Percentiles rank a stretch among this genome's conserved stretches.
phyloP scores from a whole-genome alignment of 2,888 invertebrate genomes.

The Tipula helvola region DNA sequence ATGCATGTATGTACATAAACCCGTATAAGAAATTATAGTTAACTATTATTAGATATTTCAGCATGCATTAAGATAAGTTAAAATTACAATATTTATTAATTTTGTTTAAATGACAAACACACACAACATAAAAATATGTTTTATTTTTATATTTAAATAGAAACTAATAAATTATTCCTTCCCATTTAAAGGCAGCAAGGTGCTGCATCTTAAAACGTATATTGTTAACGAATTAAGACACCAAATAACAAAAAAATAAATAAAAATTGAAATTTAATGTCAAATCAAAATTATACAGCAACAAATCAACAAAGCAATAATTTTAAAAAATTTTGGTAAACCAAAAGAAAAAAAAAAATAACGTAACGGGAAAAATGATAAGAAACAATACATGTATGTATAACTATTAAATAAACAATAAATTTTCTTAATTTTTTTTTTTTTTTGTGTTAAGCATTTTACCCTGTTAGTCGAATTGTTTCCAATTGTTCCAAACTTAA shows the following conservation, averaged over 20 bases:
- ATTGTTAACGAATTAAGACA: neutral
- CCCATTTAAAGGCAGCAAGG: neutral
- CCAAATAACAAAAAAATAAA: neutral
- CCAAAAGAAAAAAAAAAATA: neutral
- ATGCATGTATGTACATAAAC: too few species aligned
- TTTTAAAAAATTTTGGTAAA: neutral
- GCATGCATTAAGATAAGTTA: neutral
- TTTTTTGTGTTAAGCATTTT: slow-evolving; percentile 36
- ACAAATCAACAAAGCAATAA: neutral
- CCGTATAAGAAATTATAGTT: neutral
- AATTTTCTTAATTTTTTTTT: neutral
- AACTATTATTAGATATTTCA: neutral
- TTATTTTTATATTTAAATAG: neutral
- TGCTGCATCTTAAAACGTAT: neutral
- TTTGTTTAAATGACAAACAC: neutral
- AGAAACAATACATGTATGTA: slow-evolving; percentile 11
- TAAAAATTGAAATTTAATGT: neutral
- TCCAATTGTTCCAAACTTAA: slow-evolving; percentile 65
- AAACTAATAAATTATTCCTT: neutral
- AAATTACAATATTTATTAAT: neutral
- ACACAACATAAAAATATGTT: neutral
- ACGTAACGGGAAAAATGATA: slow-evolving; percentile 12
- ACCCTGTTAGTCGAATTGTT: slow-evolving; percentile 63
- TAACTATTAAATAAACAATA: neutral
- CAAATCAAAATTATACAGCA: neutral